Conservation (phyloP, 2,113 vertebrate genomes). For the Barnardius zonarius region DNA sequence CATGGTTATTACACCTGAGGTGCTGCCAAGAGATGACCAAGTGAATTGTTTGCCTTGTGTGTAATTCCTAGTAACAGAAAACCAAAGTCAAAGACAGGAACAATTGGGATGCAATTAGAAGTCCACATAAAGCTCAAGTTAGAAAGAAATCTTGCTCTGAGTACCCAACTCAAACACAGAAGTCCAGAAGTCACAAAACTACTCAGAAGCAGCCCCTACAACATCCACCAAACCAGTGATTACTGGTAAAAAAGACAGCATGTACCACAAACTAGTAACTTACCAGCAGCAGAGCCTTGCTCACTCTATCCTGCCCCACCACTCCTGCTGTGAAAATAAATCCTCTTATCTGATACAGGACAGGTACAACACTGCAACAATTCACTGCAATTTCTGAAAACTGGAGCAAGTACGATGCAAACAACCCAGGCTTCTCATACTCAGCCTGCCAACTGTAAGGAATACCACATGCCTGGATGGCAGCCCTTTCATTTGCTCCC, state of each 20-base stretch:
- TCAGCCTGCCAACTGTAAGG: background rate
- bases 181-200: background rate
- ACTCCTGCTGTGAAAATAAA: background rate
- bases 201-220: background rate
- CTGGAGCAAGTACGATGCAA: background rate
- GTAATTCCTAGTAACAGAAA: background rate
- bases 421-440: background rate
- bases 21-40: background rate
- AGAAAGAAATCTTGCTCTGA: background rate
- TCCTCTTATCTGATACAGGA: background rate
- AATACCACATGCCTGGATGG: background rate
- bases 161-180: accelerated
- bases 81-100: background rate
- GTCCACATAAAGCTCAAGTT: background rate
- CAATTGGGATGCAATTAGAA: background rate
- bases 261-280: background rate
- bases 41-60: background rate
- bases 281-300: background rate
- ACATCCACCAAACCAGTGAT: background rate
- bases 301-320: background rate
- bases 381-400: background rate
- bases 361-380: background rate
- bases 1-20: background rate
- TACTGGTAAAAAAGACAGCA: background rate
- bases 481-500: background rate